phyloP scores from a whole-genome alignment of 2,888 invertebrate genomes.

The Lypha dubia region DNA sequence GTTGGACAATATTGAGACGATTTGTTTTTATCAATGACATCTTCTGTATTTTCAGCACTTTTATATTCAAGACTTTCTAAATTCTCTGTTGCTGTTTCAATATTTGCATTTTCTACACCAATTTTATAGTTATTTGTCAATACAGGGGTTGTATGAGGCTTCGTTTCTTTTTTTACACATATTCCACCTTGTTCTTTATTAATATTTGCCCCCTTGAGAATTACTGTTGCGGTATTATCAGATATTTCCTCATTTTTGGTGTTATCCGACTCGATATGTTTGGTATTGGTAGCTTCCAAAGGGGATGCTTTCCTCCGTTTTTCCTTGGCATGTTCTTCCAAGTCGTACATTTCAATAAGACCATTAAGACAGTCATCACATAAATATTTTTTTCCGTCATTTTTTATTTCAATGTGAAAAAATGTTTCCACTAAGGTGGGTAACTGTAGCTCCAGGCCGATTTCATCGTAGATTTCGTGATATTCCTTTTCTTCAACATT shows the following conservation, averaged over 20 bases:
- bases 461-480: constrained; percentile 80
- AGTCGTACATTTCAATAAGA: constrained; percentile 79
- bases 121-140: neutral
- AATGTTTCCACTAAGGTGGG: constrained; percentile 76
- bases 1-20: neutral
- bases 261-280: neutral
- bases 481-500: constrained; percentile 68
- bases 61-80: neutral
- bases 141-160: too few species aligned
- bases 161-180: neutral
- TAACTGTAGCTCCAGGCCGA: constrained; percentile 79
- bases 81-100: neutral
- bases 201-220: neutral
- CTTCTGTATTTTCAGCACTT: neutral
- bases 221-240: neutral
- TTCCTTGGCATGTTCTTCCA: constrained; percentile 76
- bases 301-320: constrained; percentile 1
- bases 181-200: neutral
- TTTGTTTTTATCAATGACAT: neutral
- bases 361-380: constrained; percentile 78
- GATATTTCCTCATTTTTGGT: neutral
- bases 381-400: constrained; percentile 73
- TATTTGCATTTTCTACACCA: neutral
- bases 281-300: neutral
- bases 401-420: constrained; percentile 75